Base-by-base conservation (phyloP, 1,140 invertebrate species). In the Chionoecetes opilio region DNA sequence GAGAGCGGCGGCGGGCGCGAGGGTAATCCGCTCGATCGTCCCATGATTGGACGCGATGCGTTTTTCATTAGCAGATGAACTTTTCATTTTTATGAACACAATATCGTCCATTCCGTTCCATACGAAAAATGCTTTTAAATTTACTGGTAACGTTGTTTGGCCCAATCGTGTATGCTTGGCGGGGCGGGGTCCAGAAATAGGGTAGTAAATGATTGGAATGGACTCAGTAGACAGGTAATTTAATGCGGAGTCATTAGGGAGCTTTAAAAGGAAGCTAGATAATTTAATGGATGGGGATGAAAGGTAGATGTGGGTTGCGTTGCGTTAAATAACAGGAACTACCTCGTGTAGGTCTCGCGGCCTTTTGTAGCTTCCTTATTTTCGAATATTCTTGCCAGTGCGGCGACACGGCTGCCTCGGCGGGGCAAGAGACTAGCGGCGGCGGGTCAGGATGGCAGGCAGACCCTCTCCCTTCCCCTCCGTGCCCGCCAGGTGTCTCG, bases 11-110 rank as follows among this genome's bases (percentile, higher is more conserved):
- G 41, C 46, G 88, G 46, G 35, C n/a, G 88, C 35, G 29, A 38
- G 46, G 88, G 88, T 87, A 93, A 93, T 93, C 92, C 92, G 38
- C 31, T 17, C 92, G 92, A 86, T 93, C 92, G 63, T 32, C 75
- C 82, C 92, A 93, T 93, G 92, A 93, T 93, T 93, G 92, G 92
- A 93, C 84, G 6, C 91, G n/a, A 93, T 87, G 84, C 92, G 84
- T 93, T 93, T 93, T 93, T 93, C 92, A 93, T 87, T 87, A 86
- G 35, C 82, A 41, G 82, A 86, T 87, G 38, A 86, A 93, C 92
- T 93, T 93, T 93, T 53, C 92, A 85, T 87, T 87, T 93, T 86
- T 93, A 85, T 53, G 92, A 87, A 93, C 63, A 87, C 84, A 93
- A 93, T 87, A 93, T 93, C 84, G 82, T 37, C 82, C 91, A 93